These are phyloP conservation scores for Mormoops blainvillei DNA, from an alignment of 2,113 vertebrate species.

Conservation along the genomic window DNA sequence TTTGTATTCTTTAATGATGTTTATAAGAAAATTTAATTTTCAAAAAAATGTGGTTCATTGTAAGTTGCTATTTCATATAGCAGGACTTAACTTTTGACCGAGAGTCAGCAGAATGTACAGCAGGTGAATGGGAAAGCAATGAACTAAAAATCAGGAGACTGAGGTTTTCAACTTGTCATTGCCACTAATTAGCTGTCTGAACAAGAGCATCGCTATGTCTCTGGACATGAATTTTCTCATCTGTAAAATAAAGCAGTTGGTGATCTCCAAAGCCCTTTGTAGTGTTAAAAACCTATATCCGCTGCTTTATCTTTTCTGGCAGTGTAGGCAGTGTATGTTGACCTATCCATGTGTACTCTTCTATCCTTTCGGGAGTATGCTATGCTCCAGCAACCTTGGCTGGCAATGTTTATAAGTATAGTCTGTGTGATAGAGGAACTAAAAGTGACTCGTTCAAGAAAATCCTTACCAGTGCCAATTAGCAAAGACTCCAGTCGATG, in stretches of 20 bases:
- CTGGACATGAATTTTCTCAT: background rate
- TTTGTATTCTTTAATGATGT: background rate
- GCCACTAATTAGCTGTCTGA: slow-evolving; percentile 4
- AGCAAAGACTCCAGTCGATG: background rate
- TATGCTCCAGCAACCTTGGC: background rate
- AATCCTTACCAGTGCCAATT: background rate
- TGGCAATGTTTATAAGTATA: background rate
- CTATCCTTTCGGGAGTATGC: background rate
- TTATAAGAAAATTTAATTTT: background rate
- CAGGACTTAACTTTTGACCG: background rate
- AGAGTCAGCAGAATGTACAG: background rate
- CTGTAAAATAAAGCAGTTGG: background rate
- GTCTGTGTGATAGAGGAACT: background rate
- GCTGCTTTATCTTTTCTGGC: background rate
- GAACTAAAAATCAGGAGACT: background rate
- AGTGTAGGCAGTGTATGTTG: background rate
- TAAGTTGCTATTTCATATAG: background rate
- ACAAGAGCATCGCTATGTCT: background rate
- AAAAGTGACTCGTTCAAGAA: background rate
- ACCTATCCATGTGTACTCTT: background rate
- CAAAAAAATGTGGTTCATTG: background rate
- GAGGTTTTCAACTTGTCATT: background rate
- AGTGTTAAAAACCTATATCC: background rate
- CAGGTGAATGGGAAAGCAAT: background rate
- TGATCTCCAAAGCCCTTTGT: background rate